A percentile compares a stretch with the other conserved stretches of the same genome.
Conservation (phyloP, 1,140 invertebrate genomes). For the Drosophila serrata region DNA sequence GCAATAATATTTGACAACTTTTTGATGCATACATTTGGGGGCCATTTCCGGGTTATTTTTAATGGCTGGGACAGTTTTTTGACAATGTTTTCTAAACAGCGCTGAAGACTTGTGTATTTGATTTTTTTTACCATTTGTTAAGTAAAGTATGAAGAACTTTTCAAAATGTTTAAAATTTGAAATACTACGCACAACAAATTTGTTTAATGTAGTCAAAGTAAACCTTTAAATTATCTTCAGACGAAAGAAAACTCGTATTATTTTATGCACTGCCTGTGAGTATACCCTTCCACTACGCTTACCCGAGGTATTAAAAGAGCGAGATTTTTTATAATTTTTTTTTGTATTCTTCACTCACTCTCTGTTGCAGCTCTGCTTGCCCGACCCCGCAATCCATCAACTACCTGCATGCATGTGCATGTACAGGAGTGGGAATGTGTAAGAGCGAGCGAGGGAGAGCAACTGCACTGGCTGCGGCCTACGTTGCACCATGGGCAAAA, state of each 20-base stretch:
- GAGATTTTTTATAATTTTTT: constrained; percentile 30
- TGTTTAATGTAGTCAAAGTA: no score
- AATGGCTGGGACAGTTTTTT: no score
- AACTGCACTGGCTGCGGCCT: constrained; percentile 52
- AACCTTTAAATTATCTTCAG: no score
- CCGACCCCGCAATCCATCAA: constrained; percentile 26
- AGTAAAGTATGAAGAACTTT: no score
- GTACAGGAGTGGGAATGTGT: constrained; percentile 37
- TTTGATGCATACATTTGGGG: neutral
- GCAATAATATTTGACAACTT: neutral
- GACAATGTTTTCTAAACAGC: no score
- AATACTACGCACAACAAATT: no score
- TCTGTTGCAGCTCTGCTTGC: constrained; percentile 19
- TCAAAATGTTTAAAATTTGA: no score
- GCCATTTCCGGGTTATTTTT: neutral
- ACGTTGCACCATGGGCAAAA: constrained; percentile 1
- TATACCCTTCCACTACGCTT: neutral
- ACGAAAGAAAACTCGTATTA: no score
- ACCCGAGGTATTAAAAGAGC: constrained; percentile 14
- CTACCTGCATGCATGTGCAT: constrained; percentile 66
- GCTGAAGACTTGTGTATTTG: no score
- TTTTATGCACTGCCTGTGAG: neutral
- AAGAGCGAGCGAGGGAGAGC: constrained; percentile 27
- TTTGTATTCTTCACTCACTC: constrained; percentile 24
- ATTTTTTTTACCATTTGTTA: no score